Conservation (phyloP, 2,888 invertebrate genomes). For the Schizaphis graminum region DNA sequence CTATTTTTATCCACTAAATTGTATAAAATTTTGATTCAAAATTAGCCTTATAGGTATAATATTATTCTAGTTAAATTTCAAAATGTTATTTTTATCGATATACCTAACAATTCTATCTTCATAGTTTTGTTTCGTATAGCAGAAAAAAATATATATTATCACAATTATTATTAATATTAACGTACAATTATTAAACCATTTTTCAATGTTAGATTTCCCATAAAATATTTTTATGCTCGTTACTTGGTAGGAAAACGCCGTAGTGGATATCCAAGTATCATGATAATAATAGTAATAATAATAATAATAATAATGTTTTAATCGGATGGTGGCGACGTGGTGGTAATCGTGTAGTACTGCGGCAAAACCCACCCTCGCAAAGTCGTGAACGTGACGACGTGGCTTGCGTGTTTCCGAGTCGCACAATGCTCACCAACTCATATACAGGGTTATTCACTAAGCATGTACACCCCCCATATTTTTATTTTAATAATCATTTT, state of each 20-base stretch:
- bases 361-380: background rate
- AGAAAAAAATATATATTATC: background rate
- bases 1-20: background rate
- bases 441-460: background rate
- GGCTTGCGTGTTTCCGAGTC: background rate
- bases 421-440: background rate
- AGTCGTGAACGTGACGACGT: conserved; percentile 11
- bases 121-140: background rate
- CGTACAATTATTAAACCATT: background rate
- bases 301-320: conserved; percentile 21
- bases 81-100: background rate
- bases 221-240: background rate
- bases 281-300: conserved; percentile 12
- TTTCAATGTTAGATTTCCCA: background rate
- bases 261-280: background rate
- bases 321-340: background rate
- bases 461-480: background rate
- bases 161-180: background rate
- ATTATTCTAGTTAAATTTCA: background rate
- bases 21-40: background rate
- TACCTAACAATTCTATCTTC: background rate
- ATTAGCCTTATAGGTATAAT: background rate
- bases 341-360: conserved; percentile 34
- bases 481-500: background rate
- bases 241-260: background rate